A percentile compares a stretch with the other conserved stretches of the same genome.
phyloP scores from a whole-genome alignment of 37 sponge, comb jelly and placozoan genomes.

The Mnemiopsis leidyi region DNA sequence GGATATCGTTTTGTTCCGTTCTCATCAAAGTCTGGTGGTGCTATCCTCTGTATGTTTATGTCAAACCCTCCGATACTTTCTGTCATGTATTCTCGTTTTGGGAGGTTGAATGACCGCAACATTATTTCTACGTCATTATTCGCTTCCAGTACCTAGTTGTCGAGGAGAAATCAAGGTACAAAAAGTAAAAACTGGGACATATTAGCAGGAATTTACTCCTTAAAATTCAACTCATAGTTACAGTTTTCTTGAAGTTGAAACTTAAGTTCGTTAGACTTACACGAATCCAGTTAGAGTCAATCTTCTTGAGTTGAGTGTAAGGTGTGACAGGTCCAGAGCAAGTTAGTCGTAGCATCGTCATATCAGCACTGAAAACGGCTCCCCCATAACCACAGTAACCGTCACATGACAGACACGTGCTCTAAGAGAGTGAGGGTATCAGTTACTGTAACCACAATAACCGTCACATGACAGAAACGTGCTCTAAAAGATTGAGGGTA shows the following conservation, averaged over 20 bases:
- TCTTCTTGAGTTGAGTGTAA: constrained; percentile 31
- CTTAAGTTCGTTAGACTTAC: background rate
- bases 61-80: constrained; percentile 27
- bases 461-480: constrained; percentile 39
- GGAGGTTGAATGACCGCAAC: constrained; percentile 17
- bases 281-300: background rate
- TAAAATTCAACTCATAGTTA: no score
- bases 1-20: background rate
- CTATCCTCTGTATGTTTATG: constrained; percentile 2
- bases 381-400: constrained; percentile 34
- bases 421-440: no score
- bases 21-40: constrained; percentile 60
- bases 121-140: background rate
- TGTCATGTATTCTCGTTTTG: background rate
- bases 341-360: background rate
- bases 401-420: constrained; percentile 42
- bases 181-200: no score
- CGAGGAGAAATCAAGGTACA: no score
- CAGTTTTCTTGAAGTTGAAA: no score
- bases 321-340: constrained; percentile 19
- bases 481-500: no score
- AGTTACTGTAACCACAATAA: constrained; percentile 35
- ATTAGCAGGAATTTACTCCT: no score
- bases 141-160: constrained; percentile 27
- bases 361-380: constrained; percentile 39